Base-by-base conservation (phyloP, 2,888 invertebrate genomes). In the Anodontia alba region DNA sequence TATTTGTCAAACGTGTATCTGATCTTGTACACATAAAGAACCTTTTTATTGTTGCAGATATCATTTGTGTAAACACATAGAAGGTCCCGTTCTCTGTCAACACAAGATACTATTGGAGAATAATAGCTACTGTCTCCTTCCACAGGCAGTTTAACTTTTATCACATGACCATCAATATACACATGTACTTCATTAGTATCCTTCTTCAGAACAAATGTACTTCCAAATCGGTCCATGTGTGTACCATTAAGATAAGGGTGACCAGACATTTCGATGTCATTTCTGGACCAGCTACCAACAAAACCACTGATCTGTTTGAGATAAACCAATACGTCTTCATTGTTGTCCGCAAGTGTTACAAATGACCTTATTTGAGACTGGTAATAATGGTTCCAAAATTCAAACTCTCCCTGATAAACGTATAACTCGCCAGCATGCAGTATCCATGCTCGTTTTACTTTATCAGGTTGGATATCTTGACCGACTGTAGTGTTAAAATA, bases 271-370 rank as follows among this genome's bases (percentile, higher is more conserved):
- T 67, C 67, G 8, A 38, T 42, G 23, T 67, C 67, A 23, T 38
- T 38, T 67, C 38, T 42, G 7, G 67, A 20, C 67, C 67, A 67
- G 23, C 36, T 5, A n/a, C 67, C 67, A 12, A 36, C 36, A 42
- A 67, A 67, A 3, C 67, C 67, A 67, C 67, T 67, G 20, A 67
- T 67, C 38, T 67, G 67, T 38, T 36, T 67, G 5, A 67, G 36
- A 36, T n/a, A 67, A 7, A 67, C 67, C 7, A 67, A 23, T 5
- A 67, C 67, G 7, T 67, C 67, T 7, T 42, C 67, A 36, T 36
- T 57, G 26, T 29, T 29, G 7, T 57, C 57, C 5, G 57, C 57
- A 26, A 57, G 7, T 17, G 26, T 57, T 17, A 57, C 57, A 57
- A 57, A 57, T 1, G 57, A 29, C 7, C 57, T 23, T 17, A 57